Conservation (phyloP, 2,113 vertebrate genomes). For the Choloepus hoffmanni region DNA sequence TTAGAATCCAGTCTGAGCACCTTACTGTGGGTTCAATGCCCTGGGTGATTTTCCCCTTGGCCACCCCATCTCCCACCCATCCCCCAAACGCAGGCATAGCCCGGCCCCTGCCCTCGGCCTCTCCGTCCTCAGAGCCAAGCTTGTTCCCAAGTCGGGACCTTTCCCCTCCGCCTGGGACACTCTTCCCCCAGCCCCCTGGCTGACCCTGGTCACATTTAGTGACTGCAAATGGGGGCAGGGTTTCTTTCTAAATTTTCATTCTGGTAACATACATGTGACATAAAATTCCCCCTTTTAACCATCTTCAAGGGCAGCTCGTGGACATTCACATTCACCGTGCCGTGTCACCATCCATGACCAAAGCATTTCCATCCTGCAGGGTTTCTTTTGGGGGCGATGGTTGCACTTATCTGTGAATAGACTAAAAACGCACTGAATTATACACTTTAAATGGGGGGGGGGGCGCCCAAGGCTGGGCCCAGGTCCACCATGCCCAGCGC, state of each 20-base stretch:
- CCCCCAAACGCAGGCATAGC: background rate
- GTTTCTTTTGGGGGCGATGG: background rate
- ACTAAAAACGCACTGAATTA: background rate
- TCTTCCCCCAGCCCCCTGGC: background rate
- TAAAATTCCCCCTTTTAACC: no score
- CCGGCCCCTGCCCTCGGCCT: background rate
- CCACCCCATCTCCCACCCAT: background rate
- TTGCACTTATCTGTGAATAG: background rate
- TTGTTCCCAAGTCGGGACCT: no score
- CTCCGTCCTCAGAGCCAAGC: background rate
- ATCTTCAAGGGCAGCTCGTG: no score
- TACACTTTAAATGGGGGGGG: background rate
- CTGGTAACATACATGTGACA: no score
- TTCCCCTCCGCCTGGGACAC: background rate
- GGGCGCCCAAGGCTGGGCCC: rapidly evolving
- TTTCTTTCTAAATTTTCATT: no score
- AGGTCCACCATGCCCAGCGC: background rate
- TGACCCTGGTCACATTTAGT: background rate
- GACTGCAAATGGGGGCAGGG: no score
- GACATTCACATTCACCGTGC: no score
- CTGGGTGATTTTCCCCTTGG: background rate
- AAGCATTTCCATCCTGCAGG: no score
- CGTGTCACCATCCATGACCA: no score
- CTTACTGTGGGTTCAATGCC: background rate
- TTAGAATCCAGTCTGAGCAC: background rate